phyloP scores from a whole-genome alignment of 2,888 invertebrate species.

The Campaea margaritaria region DNA sequence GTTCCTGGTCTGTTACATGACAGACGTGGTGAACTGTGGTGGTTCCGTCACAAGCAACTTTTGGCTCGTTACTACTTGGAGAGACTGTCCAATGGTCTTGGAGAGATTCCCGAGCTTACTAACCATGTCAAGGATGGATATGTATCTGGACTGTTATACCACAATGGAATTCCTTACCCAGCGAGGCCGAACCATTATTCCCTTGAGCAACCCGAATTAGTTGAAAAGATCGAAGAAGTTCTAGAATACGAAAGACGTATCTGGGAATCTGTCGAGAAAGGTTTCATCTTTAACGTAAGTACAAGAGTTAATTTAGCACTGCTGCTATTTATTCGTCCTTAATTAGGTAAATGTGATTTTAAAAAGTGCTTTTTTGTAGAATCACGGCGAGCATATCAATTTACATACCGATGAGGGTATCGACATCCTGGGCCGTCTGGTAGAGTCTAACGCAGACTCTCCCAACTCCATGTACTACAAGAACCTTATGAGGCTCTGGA shows the following conservation, averaged over 20 bases:
- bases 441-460: slow-evolving; percentile 87
- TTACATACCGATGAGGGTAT: slow-evolving; percentile 86
- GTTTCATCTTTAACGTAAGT: slow-evolving; percentile 77
- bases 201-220: slow-evolving; percentile 74
- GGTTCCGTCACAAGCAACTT: slow-evolving; percentile 85
- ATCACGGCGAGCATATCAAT: slow-evolving; percentile 82
- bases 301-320: background rate
- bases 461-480: slow-evolving; percentile 86
- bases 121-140: slow-evolving; percentile 86
- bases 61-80: slow-evolving; percentile 90
- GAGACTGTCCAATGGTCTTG: slow-evolving; percentile 88
- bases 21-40: slow-evolving; percentile 88
- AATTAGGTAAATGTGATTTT: slow-evolving; percentile 21
- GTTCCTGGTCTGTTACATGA: slow-evolving; percentile 80
- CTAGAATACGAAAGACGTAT: slow-evolving; percentile 84
- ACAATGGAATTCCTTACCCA: slow-evolving; percentile 88
- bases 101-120: slow-evolving; percentile 86
- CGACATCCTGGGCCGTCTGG: slow-evolving; percentile 87
- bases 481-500: slow-evolving; percentile 83
- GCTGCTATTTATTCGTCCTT: background rate
- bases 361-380: slow-evolving; percentile 47
- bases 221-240: slow-evolving; percentile 73
- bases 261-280: slow-evolving; percentile 85
- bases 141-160: slow-evolving; percentile 86
- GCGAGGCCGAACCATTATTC: slow-evolving; percentile 85